phyloP scores from a whole-genome alignment of 2,113 vertebrate genomes.

The Oenanthe melanoleuca region DNA sequence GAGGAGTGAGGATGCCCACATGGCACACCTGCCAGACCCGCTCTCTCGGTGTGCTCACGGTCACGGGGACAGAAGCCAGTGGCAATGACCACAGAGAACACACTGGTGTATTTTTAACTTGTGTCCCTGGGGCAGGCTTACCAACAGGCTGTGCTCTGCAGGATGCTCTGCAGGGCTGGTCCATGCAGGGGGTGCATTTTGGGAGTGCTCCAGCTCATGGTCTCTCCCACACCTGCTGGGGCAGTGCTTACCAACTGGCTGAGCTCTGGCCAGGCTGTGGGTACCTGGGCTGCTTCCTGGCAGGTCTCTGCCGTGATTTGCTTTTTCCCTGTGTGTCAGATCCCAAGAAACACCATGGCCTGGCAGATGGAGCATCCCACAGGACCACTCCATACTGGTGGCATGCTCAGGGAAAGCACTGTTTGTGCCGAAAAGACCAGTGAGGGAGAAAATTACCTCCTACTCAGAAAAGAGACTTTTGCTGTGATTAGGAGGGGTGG shows the following conservation, averaged over 20 bases:
- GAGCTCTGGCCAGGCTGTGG: background rate
- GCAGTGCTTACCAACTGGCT: background rate
- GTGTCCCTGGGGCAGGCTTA: background rate
- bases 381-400: fast-evolving
- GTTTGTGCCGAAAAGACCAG: background rate
- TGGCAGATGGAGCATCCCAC: background rate
- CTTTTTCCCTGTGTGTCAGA: background rate
- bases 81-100: background rate
- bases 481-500: background rate
- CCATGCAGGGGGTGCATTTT: background rate
- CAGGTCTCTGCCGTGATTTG: background rate
- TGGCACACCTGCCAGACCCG: background rate
- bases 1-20: background rate
- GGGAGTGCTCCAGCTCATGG: background rate
- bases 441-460: background rate
- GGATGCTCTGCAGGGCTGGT: background rate
- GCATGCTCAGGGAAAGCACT: background rate
- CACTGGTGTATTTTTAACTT: background rate
- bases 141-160: background rate
- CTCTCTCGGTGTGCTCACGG: background rate
- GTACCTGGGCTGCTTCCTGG: fast-evolving
- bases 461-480: background rate
- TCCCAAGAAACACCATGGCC: background rate
- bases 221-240: background rate
- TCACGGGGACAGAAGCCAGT: background rate